phyloP scores from a whole-genome alignment of 1,140 invertebrate genomes.

The Pomacea maculata region DNA sequence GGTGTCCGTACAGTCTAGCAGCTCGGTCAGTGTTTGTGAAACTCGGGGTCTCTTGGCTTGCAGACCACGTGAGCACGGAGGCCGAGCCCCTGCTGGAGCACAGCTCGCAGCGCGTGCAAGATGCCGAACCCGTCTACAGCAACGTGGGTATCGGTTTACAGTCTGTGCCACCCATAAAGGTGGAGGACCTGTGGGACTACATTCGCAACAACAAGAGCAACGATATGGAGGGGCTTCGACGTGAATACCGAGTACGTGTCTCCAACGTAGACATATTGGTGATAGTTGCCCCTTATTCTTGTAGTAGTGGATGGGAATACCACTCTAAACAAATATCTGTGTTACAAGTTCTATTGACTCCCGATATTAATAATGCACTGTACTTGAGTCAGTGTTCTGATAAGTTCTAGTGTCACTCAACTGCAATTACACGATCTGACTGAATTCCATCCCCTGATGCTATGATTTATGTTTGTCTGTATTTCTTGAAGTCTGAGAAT shows the following conservation, averaged over 20 bases:
- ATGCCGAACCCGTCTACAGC: slow-evolving; percentile 55
- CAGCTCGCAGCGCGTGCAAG: slow-evolving; percentile 36
- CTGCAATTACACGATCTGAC: too few relatives aligned
- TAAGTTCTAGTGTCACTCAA: too few relatives aligned
- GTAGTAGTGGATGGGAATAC: too few relatives aligned
- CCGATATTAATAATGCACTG: too few relatives aligned
- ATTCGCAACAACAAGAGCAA: slow-evolving; percentile 55
- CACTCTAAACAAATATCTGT: too few relatives aligned
- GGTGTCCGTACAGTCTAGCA: background rate
- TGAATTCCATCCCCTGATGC: background rate
- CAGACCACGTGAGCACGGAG: slow-evolving; percentile 48
- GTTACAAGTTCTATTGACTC: too few relatives aligned
- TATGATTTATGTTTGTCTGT: background rate
- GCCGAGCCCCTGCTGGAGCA: slow-evolving; percentile 52
- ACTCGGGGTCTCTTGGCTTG: background rate
- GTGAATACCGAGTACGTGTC: slow-evolving; percentile 51
- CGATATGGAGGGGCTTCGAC: slow-evolving; percentile 54
- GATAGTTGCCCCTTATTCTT: too few relatives aligned
- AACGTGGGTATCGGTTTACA: slow-evolving; percentile 46
- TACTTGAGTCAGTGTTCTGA: too few relatives aligned
- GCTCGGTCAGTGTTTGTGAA: too few relatives aligned
- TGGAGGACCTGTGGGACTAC: slow-evolving; percentile 62
- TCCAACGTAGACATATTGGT: too few relatives aligned
- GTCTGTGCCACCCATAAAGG: slow-evolving; percentile 45
- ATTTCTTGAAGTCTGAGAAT: background rate